Conservation (phyloP, 2,888 invertebrate genomes). For the Coremacera marginata region DNA sequence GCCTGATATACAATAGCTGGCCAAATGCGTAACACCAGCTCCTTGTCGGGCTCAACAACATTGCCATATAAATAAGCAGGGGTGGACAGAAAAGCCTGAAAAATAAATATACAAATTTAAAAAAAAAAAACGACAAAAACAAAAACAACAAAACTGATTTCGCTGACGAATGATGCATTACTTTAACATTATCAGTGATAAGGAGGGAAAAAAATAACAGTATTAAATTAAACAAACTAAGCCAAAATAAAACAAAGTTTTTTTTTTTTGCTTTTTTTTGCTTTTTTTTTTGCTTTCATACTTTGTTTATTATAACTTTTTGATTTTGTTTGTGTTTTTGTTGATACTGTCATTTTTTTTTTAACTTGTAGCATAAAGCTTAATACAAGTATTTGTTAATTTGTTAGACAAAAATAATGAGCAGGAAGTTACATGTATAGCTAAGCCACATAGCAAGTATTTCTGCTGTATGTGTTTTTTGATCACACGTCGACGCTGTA, state of each 20-base stretch:
- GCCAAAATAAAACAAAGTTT: background rate
- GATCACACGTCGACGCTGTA: conserved; percentile 65
- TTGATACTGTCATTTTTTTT: background rate
- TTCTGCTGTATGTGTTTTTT: conserved; percentile 69
- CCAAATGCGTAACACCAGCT: conserved; percentile 66
- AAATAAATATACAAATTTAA: background rate
- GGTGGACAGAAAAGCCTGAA: conserved; percentile 66
- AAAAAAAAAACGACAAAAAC: too few species aligned
- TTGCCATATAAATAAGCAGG: conserved; percentile 68
- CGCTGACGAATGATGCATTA: too few species aligned
- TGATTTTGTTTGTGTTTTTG: background rate
- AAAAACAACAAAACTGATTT: too few species aligned
- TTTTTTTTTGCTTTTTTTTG: background rate
- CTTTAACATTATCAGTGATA: background rate
- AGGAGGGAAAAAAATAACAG: background rate
- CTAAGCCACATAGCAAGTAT: conserved; percentile 69
- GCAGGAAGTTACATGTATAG: conserved; percentile 68
- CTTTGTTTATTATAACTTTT: background rate
- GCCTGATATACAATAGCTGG: conserved; percentile 68
- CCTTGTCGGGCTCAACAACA: conserved; percentile 67
- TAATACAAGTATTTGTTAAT: background rate
- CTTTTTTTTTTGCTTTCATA: background rate
- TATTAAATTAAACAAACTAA: background rate
- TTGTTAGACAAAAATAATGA: background rate
- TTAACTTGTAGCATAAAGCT: background rate